These are phyloP conservation scores for Tethea ocularis DNA, from an alignment of 2,888 invertebrate genomes.

Conservation along the genomic window DNA sequence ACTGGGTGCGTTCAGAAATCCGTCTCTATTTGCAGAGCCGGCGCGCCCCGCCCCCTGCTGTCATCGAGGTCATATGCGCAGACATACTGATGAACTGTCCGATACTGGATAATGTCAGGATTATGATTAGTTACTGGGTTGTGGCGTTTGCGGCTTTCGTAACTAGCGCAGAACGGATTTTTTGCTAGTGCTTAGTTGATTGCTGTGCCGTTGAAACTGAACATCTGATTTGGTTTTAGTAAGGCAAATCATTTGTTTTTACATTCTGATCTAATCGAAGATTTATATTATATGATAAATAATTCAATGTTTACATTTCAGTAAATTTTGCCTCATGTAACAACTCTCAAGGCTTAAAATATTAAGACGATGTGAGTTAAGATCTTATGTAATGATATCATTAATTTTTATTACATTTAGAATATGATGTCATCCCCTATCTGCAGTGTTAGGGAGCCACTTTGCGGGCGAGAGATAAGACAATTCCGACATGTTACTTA, in stretches of 20 bases:
- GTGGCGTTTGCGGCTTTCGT: conserved; percentile 14
- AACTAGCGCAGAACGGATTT: neutral
- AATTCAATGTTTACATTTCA: no score
- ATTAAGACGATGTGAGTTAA: conserved; percentile 34
- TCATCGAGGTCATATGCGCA: conserved; percentile 62
- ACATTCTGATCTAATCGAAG: no score
- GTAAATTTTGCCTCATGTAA: neutral
- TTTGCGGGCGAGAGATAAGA: conserved; percentile 7
- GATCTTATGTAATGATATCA: conserved; percentile 48
- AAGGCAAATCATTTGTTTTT: neutral
- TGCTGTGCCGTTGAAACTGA: neutral
- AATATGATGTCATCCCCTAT: conserved; percentile 51
- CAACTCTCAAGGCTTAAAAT: conserved; percentile 30
- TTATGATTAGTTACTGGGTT: conserved; percentile 31
- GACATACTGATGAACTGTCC: conserved; percentile 51
- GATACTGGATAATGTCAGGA: conserved; percentile 43
- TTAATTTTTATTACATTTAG: conserved; percentile 45
- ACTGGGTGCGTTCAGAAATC: conserved; percentile 45
- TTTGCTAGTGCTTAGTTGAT: neutral
- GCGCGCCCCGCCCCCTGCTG: conserved; percentile 54
- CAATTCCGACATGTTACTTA: neutral
- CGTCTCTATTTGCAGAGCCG: conserved; percentile 51
- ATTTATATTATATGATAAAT: no score
- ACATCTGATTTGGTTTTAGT: neutral
- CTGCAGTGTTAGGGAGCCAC: conserved; percentile 27